Evolutionary conservation across 2,888 invertebrate species (phyloP), one percentile per base, ranked within the genome.

Genomic region (Fissipunctia ypsillon): DNA sequence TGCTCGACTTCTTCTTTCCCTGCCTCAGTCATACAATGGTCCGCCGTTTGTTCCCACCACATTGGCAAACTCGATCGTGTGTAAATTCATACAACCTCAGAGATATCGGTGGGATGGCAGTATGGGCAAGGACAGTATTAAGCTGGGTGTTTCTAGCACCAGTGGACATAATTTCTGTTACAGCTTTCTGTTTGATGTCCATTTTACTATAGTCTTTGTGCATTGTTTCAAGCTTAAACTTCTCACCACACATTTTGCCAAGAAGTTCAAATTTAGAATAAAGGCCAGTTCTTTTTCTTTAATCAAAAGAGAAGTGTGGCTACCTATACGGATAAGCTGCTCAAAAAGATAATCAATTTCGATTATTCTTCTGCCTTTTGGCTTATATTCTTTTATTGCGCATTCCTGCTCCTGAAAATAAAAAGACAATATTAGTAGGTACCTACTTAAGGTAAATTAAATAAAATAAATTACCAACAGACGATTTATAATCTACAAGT

Each of bases 151-250:
- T n/a, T 52, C 50, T 38, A 4, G 50, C 50, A 52, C 65, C 50
- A 52, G 38, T 65, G 2, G 50, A 41, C 6, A 66, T 54, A 28
- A 66, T 66, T 14, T 4, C n/a, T 9, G 50, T 3, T 50, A 54
- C 54, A 66, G 31, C 22, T 7, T 67, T 31, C 31, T 67, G 41
- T n/a, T 56, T 56, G 9, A 56, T 43, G 16, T 56, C 41, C 54
- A 67, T 67, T 67, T 54, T 67, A 35, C 1, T 2, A 16, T 28
- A 31, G 7, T 48, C 16, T 64, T 60, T 9, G 5, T 28, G 43
- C 7, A 45, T 28, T 45, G 43, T 45, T 61, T 61, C 1, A 28
- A 28, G 25, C 3, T 60, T 2, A 25, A 60, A 38, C 14, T 38
- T 38, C n/a, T 38, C n/a, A 50, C 50, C n/a, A 4, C 1, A 50